These are phyloP conservation scores for Pedionomus torquatus DNA, from an alignment of 2,113 vertebrate genomes.

Conservation along the genomic window DNA sequence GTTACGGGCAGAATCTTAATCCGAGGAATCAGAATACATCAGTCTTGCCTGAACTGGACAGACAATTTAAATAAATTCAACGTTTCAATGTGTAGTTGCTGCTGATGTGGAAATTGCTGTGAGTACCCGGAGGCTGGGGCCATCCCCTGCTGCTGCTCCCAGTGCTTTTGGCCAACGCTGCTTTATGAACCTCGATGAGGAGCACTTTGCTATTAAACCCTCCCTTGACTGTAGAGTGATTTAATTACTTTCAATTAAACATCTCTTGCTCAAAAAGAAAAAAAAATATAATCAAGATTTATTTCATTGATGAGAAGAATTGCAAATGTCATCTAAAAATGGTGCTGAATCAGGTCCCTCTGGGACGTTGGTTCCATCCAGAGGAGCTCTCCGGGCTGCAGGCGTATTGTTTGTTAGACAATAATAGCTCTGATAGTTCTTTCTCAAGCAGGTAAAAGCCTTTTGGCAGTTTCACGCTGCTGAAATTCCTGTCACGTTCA, in stretches of 20 bases:
- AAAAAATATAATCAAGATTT: background rate
- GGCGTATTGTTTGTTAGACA: constrained; percentile 37
- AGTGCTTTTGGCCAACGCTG: background rate
- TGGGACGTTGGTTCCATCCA: background rate
- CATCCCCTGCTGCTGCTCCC: background rate
- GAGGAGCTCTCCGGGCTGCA: background rate
- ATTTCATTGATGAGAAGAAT: background rate
- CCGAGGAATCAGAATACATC: background rate
- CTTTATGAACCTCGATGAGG: background rate
- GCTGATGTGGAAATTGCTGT: background rate
- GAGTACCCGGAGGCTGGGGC: background rate
- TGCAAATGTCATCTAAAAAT: background rate
- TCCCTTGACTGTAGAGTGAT: background rate
- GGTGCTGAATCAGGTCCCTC: background rate
- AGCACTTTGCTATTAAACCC: background rate
- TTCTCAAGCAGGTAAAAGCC: constrained; percentile 37
- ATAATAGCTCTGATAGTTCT: constrained; percentile 14
- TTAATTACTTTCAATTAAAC: constrained; percentile 44
- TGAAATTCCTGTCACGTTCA: constrained; percentile 6
- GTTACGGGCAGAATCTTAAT: background rate
- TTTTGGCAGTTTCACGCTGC: background rate
- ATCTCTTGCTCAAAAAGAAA: background rate
- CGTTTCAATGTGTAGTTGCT: background rate
- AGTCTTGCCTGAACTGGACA: background rate
- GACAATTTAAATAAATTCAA: background rate